Conservation (phyloP, 2,888 invertebrate species). For the Philaethria dido region DNA sequence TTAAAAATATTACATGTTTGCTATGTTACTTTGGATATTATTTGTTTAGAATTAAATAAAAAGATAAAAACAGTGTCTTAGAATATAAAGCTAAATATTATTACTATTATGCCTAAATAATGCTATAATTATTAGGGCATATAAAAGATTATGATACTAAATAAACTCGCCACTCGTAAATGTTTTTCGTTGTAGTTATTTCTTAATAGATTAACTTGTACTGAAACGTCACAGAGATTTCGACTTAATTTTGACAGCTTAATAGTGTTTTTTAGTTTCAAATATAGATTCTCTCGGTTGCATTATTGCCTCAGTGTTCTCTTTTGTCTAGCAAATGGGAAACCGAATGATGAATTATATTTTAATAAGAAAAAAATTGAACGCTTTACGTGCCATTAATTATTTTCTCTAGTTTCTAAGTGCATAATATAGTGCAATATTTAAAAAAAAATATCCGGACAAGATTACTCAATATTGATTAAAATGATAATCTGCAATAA, state of each 20-base stretch:
- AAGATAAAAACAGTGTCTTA: no score
- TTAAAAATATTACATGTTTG: no score
- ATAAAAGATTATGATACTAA: no score
- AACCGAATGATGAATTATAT: background rate
- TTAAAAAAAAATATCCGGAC: background rate
- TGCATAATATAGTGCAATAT: background rate
- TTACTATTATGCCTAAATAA: no score
- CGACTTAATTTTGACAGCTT: background rate
- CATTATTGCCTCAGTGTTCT: background rate
- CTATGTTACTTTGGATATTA: no score
- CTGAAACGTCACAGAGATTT: background rate
- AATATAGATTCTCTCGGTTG: background rate
- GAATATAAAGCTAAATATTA: no score
- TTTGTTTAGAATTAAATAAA: no score
- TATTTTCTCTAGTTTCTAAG: background rate
- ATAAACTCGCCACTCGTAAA: no score
- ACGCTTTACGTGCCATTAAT: background rate
- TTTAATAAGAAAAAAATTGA: background rate
- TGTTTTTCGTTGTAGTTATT: no score
- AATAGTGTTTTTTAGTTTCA: background rate
- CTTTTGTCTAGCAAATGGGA: background rate
- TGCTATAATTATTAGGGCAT: no score
- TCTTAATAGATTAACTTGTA: no score
- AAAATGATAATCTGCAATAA: background rate
- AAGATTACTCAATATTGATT: background rate